phyloP scores from a whole-genome alignment of 23 tunicate species.

The Pegea sp. region DNA sequence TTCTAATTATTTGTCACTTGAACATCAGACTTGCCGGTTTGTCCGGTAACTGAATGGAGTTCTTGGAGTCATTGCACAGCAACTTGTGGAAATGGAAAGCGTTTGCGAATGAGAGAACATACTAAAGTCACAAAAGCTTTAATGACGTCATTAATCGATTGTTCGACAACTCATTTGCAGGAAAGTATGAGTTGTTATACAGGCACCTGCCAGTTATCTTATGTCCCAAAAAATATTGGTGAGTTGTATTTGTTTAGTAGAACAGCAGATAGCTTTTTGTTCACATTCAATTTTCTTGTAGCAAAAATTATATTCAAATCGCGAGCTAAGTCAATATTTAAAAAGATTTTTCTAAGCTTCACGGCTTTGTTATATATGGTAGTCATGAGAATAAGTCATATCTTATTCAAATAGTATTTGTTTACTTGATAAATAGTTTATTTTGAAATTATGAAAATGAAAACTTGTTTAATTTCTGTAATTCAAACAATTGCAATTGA shows the following conservation, averaged over 20 bases:
- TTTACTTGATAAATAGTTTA: no score
- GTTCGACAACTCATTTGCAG: constrained; percentile 64
- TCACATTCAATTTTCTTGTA: no score
- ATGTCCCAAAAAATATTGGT: neutral
- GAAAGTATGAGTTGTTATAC: constrained; percentile 55
- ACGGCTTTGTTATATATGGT: no score
- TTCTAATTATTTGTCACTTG: neutral
- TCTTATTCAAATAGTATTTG: no score
- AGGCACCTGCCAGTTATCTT: constrained; percentile 30
- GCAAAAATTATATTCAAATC: no score
- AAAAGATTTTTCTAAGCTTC: no score
- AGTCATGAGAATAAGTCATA: no score
- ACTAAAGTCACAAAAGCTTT: constrained; percentile 50
- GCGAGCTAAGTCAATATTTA: no score
- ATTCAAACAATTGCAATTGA: no score
- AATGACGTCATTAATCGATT: constrained; percentile 84
- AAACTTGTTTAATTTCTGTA: neutral
- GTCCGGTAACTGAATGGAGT: constrained; percentile 64
- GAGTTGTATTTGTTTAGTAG: neutral
- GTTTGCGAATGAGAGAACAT: constrained; percentile 37
- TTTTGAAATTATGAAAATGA: neutral
- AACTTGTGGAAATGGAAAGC: constrained; percentile 64
- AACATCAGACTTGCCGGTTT: constrained; percentile 53
- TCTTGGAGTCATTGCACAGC: constrained; percentile 77
- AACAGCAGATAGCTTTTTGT: no score